phyloP scores from a whole-genome alignment of 2,888 invertebrate species.

The Omphaloscelis lunosa region DNA sequence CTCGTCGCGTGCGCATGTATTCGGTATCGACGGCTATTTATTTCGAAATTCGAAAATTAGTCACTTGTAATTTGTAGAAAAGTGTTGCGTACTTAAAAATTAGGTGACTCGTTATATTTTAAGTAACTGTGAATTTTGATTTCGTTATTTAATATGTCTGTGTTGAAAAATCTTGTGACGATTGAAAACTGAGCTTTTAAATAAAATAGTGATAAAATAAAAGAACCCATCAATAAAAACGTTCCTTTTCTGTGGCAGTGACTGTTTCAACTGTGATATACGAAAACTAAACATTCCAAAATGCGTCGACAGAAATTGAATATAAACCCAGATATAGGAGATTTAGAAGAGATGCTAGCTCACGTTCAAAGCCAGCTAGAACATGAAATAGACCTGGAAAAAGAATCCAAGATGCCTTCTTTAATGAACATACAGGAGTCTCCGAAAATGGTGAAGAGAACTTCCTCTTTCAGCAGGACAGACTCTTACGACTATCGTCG shows the following conservation, averaged over 20 bases:
- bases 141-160: background rate
- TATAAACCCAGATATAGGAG: slow-evolving; percentile 86
- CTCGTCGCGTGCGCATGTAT: slow-evolving; percentile 73
- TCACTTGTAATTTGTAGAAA: slow-evolving; percentile 21
- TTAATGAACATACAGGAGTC: slow-evolving; percentile 84
- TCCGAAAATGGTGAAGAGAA: slow-evolving; percentile 81
- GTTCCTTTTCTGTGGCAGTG: slow-evolving; percentile 44
- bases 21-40: slow-evolving; percentile 8
- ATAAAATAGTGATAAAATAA: slow-evolving; percentile 15
- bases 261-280: slow-evolving; percentile 61
- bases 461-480: slow-evolving; percentile 76
- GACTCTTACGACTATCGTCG: slow-evolving; percentile 79
- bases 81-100: slow-evolving; percentile 6
- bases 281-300: slow-evolving; percentile 55
- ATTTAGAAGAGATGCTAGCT: slow-evolving; percentile 88
- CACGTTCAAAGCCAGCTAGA: slow-evolving; percentile 87
- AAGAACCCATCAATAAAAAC: slow-evolving; percentile 32
- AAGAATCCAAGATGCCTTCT: slow-evolving; percentile 83
- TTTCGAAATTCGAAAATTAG: slow-evolving; percentile 32
- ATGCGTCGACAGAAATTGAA: slow-evolving; percentile 85
- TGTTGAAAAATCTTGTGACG: slow-evolving; percentile 16
- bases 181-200: slow-evolving; percentile 51
- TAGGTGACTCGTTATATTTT: background rate
- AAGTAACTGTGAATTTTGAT: slow-evolving; percentile 29
- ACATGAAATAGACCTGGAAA: slow-evolving; percentile 86